Percentiles rank a stretch among this genome's conserved stretches.
Evolutionary conservation across 2,113 vertebrate genomes (phyloP).

Genomic region (Sylvilagus bachmani): DNA sequence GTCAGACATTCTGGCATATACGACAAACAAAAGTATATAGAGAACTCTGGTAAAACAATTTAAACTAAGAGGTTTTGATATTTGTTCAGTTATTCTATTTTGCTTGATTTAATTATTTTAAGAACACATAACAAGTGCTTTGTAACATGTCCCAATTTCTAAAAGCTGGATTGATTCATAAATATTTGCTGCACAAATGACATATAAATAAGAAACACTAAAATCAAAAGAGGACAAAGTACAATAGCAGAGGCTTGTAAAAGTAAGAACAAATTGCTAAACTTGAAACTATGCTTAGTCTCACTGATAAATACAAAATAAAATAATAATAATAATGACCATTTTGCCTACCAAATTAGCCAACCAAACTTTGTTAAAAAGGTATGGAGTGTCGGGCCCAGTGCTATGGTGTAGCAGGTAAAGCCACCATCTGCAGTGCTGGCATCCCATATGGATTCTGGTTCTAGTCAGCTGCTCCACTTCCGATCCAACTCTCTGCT

Average conservation of each 20-base stretch:
- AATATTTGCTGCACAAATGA: conserved; percentile 14
- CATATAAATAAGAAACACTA: conserved; percentile 24
- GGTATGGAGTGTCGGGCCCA: neutral
- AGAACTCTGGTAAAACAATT: neutral
- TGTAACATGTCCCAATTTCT: neutral
- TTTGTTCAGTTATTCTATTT: conserved; percentile 35
- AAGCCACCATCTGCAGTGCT: no score
- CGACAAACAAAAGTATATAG: neutral
- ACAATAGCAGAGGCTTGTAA: neutral
- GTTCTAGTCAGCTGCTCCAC: no score
- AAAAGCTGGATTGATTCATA: conserved; percentile 25
- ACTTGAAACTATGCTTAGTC: conserved; percentile 27
- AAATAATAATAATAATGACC: neutral
- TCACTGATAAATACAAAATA: conserved; percentile 37
- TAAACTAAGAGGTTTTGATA: conserved; percentile 3
- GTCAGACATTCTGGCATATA: conserved; percentile 11
- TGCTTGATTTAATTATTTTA: conserved; percentile 23
- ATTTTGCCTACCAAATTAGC: neutral
- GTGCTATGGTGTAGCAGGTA: no score
- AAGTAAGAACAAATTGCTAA: conserved; percentile 10
- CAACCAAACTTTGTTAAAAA: conserved; percentile 41
- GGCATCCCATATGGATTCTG: no score
- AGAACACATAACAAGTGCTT: conserved; percentile 21
- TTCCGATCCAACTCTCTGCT: no score
- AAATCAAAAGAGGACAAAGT: neutral